Base-by-base conservation (phyloP, 1,140 invertebrate species). In the Littorina saxatilis region DNA sequence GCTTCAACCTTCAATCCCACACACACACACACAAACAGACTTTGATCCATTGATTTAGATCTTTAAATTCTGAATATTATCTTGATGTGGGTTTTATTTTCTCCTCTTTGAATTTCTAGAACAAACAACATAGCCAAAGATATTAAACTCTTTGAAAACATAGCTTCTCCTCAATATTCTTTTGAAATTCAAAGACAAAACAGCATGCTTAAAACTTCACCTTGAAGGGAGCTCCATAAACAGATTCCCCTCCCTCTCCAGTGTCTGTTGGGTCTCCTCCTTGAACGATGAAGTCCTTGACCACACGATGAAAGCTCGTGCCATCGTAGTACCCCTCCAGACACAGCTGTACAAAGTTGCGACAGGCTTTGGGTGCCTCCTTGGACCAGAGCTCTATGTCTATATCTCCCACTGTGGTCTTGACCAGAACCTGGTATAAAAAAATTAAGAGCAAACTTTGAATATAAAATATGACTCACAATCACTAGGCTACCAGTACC, bases 361-460 rank as follows among this genome's bases (percentile, higher is more conserved):
- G 94, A 87, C 97, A 98, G 43, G 99, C 97, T 92, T 97, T 97
- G 7, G 99, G 98, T 43, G 97, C 94, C 94, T 99, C 99, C 91
- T 97, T 97, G 0, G 98, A 95, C 99, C 98, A 99, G 89, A 99
- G 93, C 94, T 99, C 99, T 80, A 99, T 95, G 87, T 99, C 99
- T 84, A 99, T 97, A 89, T 99, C 98, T 43, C 99, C 98, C 29
- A 97, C 96, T 63, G 96, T 95, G 29, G 98, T 99, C 90, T 96
- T 95, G 27, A 99, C 89, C 2, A 99, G 91, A 81, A 99, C 96
- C 97, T 99, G 73, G 43, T 83, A 80, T 27, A n/a, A 63, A 63
- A 27, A 13, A 63, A 63, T 29, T 7, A 63, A 15, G 27, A 27
- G n/a, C 35, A 39, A 0, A 52, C 4, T 32, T 73, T 20, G 32